Conservation (phyloP, 2,888 invertebrate genomes). For the Erebia aethiops region DNA sequence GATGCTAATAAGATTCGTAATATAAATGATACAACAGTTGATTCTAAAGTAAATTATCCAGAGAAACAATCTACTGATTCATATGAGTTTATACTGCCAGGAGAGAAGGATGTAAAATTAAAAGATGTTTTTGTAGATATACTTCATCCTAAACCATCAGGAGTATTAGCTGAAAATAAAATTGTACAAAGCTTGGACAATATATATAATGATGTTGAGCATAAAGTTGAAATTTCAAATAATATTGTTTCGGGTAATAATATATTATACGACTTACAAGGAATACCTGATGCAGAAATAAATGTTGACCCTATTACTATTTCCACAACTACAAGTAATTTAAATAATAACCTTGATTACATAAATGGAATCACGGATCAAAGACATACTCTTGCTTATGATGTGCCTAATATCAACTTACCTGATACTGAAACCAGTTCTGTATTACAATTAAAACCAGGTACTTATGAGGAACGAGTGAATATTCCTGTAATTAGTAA, state of each 20-base stretch:
- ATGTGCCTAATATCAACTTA: not conserved
- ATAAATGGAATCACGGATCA: not conserved
- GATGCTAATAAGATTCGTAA: not conserved
- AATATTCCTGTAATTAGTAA: not conserved
- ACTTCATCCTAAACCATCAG: conserved; percentile 6
- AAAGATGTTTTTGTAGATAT: conserved; percentile 25
- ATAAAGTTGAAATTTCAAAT: not conserved
- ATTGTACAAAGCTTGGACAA: not conserved
- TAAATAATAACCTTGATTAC: no score
- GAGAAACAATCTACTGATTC: not conserved
- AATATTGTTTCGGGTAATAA: not conserved
- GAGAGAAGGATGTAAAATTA: conserved; percentile 8
- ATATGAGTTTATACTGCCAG: conserved; percentile 25
- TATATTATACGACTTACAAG: not conserved
- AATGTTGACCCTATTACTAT: not conserved
- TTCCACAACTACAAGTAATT: not conserved
- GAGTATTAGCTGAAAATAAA: not conserved
- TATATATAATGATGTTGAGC: not conserved
- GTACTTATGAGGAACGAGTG: not conserved
- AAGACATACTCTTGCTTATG: not conserved
- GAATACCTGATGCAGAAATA: not conserved
- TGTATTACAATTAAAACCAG: not conserved
- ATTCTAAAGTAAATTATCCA: not conserved
- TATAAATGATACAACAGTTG: not conserved
- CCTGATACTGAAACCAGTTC: not conserved